Base-by-base conservation (phyloP, 2,888 invertebrate genomes). In the Lasioglossum villosulum region DNA sequence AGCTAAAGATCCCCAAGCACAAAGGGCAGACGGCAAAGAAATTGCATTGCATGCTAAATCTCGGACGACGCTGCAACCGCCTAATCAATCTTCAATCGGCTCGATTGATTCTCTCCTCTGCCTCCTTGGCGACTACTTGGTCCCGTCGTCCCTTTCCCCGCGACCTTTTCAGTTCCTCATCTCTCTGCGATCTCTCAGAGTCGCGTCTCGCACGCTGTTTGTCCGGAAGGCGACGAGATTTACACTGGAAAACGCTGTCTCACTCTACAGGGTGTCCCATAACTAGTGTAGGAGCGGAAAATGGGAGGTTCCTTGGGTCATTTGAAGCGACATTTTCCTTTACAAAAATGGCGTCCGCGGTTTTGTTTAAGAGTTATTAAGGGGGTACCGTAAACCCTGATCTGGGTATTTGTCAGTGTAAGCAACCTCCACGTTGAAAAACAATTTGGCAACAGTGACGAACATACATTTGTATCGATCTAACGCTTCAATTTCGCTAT, bases 31-130 rank as follows among this genome's bases (percentile, higher is more conserved):
- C 80, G 78, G 83, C 81, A 88, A 90, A 90, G 89, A 84, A 90
- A 91, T 88, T 90, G 90, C 88, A 87, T 87, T 85, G 86, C 84
- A 73, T 37, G 89, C 83, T 89, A 91, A 90, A 90, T 87, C 86
- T 86, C 84, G 80, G 85, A 86, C 84, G 87, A 83, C 86, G 80
- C 63, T 87, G 86, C 87, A 86, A 86, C 88, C 87, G 86, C 85
- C 86, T 89, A 90, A 92, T 92, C 91, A 90, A 90, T 91, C 90
- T 92, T 85, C 91, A 89, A 92, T 92, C 90, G 90, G 78, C 84
- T 83, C 90, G 85, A 92, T 92, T 90, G 91, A 90, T 86, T 90
- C 88, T 80, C 76, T 86, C 84, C 82, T 81, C 81, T 76, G 45
- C 73, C 63, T 30, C 63, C 63, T 63, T 72, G 66, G 68, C 73